Conservation (phyloP, 2,113 vertebrate species). For the Heteronetta atricapilla region DNA sequence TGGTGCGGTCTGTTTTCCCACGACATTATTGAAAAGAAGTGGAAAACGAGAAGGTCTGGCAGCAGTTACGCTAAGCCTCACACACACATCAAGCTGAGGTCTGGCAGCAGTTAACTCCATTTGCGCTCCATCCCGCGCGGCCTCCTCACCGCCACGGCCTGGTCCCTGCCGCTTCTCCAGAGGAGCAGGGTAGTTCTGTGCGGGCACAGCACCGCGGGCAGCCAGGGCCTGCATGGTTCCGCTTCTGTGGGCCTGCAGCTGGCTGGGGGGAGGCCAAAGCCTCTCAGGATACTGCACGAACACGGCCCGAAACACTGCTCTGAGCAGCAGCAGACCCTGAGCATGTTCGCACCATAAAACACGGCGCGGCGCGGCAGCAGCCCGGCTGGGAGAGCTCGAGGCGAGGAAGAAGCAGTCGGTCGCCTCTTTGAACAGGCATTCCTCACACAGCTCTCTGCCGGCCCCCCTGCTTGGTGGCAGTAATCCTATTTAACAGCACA, state of each 20-base stretch:
- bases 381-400: not conserved
- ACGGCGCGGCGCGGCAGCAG: not conserved
- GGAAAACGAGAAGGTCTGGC: not conserved
- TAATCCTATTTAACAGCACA: not conserved
- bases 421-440: not conserved
- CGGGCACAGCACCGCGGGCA: not conserved
- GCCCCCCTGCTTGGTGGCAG: not conserved
- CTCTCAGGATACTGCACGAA: not conserved
- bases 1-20: not conserved
- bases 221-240: not conserved
- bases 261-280: not conserved
- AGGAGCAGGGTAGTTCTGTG: not conserved
- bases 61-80: not conserved
- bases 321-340: not conserved
- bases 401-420: not conserved
- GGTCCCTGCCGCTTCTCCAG: not conserved
- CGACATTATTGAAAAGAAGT: not conserved
- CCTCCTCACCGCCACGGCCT: not conserved
- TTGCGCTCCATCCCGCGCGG: fast-evolving
- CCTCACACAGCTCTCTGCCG: not conserved
- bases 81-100: not conserved
- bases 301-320: not conserved
- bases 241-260: fast-evolving
- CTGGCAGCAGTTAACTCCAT: not conserved
- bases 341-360: not conserved